phyloP scores from a whole-genome alignment of 2,113 vertebrate species.

The Boleophthalmus pectinirostris region DNA sequence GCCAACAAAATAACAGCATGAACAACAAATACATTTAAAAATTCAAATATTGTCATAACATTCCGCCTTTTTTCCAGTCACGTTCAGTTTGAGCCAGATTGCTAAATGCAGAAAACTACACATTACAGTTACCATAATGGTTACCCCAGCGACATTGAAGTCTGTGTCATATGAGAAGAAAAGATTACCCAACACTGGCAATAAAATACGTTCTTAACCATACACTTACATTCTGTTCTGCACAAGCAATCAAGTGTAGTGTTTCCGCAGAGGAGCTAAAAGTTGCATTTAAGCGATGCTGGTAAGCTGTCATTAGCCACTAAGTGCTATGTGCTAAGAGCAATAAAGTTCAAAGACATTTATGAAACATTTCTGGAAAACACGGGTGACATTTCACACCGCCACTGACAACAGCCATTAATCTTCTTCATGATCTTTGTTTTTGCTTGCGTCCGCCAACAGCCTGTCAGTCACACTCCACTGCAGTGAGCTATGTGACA shows the following conservation, averaged over 20 bases:
- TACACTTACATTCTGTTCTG: neutral
- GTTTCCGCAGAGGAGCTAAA: neutral
- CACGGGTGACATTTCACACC: slow-evolving; percentile 3
- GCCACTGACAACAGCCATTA: neutral
- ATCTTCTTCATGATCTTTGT: slow-evolving; percentile 5
- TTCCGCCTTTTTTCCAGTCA: too few relatives aligned
- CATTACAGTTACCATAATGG: too few relatives aligned
- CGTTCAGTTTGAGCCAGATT: too few relatives aligned
- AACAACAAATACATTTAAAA: too few relatives aligned
- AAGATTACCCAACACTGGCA: neutral
- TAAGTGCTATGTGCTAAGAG: neutral
- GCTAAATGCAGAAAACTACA: too few relatives aligned
- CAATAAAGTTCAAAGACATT: slow-evolving; percentile 2
- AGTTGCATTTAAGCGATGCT: neutral
- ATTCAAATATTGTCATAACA: too few relatives aligned
- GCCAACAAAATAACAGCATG: too few relatives aligned
- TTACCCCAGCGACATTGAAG: too few relatives aligned
- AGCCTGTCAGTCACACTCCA: neutral
- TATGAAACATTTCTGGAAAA: slow-evolving; percentile 1
- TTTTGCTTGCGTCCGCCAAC: slow-evolving; percentile 2
- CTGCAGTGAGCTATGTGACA: neutral
- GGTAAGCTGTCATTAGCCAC: neutral
- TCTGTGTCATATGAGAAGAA: too few relatives aligned
- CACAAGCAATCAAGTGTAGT: neutral
- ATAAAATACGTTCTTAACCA: neutral